Evolutionary conservation across 2,888 invertebrate species (phyloP).

Genomic region (Ochropleura plecta): DNA sequence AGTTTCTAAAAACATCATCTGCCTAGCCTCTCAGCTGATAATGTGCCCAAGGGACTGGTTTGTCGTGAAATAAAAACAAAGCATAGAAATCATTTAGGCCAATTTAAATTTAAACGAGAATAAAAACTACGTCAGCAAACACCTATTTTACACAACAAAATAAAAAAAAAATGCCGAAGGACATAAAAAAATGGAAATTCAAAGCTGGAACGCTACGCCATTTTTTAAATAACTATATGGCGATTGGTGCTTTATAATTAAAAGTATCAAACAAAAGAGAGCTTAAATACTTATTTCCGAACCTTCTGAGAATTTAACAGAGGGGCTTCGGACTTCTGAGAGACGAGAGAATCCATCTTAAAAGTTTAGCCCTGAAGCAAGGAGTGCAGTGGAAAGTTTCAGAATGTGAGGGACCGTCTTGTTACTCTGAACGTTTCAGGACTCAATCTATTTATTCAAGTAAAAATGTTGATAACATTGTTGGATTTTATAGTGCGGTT

Average conservation of each 20-base stretch:
- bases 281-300: conserved; percentile 50
- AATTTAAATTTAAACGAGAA: conserved; percentile 11
- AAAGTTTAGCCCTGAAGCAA: conserved; percentile 46
- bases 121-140: background rate
- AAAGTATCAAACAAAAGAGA: conserved; percentile 37
- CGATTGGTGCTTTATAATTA: conserved; percentile 25
- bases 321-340: conserved; percentile 36
- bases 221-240: conserved; percentile 5
- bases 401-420: conserved; percentile 37
- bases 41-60: too few relatives aligned
- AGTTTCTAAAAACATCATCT: too few relatives aligned
- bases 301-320: conserved; percentile 36
- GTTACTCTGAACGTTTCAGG: conserved; percentile 30
- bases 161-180: background rate
- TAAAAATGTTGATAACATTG: conserved; percentile 52
- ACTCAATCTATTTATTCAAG: conserved; percentile 54
- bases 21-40: too few relatives aligned
- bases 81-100: background rate
- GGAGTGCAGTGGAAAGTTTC: conserved; percentile 38
- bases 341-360: conserved; percentile 45
- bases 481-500: conserved; percentile 48
- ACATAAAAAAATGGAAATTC: background rate
- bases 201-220: background rate
- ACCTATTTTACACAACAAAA: background rate
- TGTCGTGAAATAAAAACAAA: background rate